Evolutionary conservation across 1,140 invertebrate species (phyloP).

Genomic region (Pemphigus obesinymphae): DNA sequence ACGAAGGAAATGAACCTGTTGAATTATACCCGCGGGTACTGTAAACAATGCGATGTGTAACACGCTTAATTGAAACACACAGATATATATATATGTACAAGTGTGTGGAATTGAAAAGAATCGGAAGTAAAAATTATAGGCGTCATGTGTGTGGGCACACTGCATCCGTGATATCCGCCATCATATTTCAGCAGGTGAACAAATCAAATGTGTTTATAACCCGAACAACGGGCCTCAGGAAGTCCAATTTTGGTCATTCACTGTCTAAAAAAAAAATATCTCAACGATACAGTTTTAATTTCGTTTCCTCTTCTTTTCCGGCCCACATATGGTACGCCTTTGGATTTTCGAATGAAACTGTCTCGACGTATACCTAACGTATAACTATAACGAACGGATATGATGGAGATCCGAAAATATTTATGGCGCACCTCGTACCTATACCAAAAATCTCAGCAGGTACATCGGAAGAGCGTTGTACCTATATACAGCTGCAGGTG

Average conservation of each 20-base stretch:
- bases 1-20: slow-evolving; percentile 9
- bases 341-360: background rate
- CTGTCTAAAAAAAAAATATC: background rate
- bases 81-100: background rate
- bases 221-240: background rate
- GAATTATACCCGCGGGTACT: background rate
- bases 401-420: too few relatives aligned
- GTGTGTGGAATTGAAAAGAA: background rate
- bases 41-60: slow-evolving; percentile 16
- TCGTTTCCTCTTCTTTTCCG: background rate
- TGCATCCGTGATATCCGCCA: background rate
- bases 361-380: too few relatives aligned
- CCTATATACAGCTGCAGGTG: too few relatives aligned
- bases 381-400: too few relatives aligned
- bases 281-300: background rate
- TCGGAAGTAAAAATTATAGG: slow-evolving; percentile 36
- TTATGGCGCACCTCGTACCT: too few relatives aligned
- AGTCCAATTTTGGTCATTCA: slow-evolving; percentile 20
- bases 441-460: too few relatives aligned
- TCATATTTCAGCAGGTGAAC: slow-evolving; percentile 25
- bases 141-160: slow-evolving; percentile 16
- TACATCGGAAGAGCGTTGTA: too few relatives aligned
- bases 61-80: background rate
- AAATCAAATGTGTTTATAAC: background rate
- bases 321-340: background rate